These are phyloP conservation scores for Podotricha telesiphe DNA, from an alignment of 2,888 invertebrate species.

Conservation along the genomic window DNA sequence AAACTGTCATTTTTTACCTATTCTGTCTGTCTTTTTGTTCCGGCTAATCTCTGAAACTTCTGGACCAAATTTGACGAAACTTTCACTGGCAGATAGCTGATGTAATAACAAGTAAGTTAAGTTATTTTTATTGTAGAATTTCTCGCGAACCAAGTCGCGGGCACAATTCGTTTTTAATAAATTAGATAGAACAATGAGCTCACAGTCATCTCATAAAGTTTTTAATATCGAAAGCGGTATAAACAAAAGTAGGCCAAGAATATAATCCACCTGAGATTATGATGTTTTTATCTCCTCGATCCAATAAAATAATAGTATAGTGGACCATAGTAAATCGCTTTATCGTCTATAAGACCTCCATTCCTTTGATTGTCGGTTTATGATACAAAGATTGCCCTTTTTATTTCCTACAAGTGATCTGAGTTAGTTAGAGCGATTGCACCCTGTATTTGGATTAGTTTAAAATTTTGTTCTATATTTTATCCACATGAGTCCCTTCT, in stretches of 20 bases:
- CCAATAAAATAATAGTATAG: constrained; percentile 41
- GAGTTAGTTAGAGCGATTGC: neutral
- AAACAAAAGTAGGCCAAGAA: constrained; percentile 30
- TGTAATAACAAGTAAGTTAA: too few relatives aligned
- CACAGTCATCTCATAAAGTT: constrained; percentile 10
- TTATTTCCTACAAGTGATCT: constrained; percentile 26
- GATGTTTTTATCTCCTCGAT: constrained; percentile 42
- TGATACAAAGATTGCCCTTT: constrained; percentile 37
- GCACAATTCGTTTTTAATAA: too few relatives aligned
- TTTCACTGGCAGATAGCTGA: too few relatives aligned
- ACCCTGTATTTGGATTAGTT: neutral
- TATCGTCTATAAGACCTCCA: constrained; percentile 42
- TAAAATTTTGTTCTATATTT: neutral
- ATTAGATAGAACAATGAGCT: constrained; percentile 18
- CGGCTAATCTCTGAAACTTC: too few relatives aligned
- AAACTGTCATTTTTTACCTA: too few relatives aligned
- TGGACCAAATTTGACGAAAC: too few relatives aligned
- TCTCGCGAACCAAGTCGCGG: too few relatives aligned
- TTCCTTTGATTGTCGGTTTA: constrained; percentile 44
- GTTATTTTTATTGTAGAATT: too few relatives aligned
- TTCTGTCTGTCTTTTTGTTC: too few relatives aligned
- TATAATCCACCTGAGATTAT: constrained; percentile 42
- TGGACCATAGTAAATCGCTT: constrained; percentile 41
- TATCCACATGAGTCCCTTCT: too few relatives aligned
- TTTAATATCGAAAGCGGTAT: constrained; percentile 19